Base-by-base conservation (phyloP, 2,888 invertebrate genomes). In the Spodoptera exigua region DNA sequence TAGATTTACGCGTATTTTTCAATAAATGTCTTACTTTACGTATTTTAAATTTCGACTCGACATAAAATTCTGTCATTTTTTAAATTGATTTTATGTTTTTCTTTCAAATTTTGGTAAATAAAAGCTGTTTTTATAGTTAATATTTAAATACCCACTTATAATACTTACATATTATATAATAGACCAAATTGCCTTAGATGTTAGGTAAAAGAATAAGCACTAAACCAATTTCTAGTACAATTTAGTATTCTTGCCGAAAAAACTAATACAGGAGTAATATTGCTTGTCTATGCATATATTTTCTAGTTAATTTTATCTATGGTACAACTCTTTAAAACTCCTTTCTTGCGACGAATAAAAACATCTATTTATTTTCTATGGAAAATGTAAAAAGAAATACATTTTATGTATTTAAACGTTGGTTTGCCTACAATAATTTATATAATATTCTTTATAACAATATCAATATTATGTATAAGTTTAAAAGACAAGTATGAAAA, bases 181-280 rank as follows among this genome's bases (percentile, higher is more conserved):
- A 18, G 36, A 34, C 13, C 36, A 40, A 46, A 34, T 36, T 12
- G 67, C 12, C 17, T 11, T 40, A 61, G 35, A 40, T 1, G 21
- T 35, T 21, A 66, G 40, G 18, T 36, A 46, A 60, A 34, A 35
- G 34, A 13, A 51, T 51, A 37, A 36, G 12, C 13, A 7, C 13
- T 14, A 34, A 44, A 11, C 36, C 49, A 32, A 36, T 54, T 12
- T 17, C 44, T 57, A 34, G 47, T 66, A 68, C 40, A 68, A 59
- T 21, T 18, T 51, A 44, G 43, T 55, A 55, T 69, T 74, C 74
- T 69, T 69, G 74, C 74, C 69, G 54, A 74, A 49, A 27, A 43
- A 45, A 39, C n/a, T 34, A 40, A 55, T 48, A 68, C 61, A 54
- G 70, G 43, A 68, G 54, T 36, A 40, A 12, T 37, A 51, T 51